Conservation (phyloP, 2,797 vertebrate species). For the Perodicticus potto region DNA sequence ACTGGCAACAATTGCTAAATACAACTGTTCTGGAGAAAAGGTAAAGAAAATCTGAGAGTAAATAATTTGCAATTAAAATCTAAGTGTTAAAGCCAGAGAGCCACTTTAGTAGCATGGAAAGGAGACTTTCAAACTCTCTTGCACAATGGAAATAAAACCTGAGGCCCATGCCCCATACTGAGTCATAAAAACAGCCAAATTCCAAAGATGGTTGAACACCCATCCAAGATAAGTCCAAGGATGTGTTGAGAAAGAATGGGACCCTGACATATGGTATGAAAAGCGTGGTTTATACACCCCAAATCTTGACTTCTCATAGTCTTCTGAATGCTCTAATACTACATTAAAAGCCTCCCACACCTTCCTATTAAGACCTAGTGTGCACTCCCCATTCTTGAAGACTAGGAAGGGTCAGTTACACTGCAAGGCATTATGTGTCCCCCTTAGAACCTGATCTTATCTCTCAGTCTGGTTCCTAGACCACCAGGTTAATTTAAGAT, state of each 20-base stretch:
- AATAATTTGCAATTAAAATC: background rate
- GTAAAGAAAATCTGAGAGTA: background rate
- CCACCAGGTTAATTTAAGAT: background rate
- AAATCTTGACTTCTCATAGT: background rate
- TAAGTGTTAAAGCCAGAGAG: background rate
- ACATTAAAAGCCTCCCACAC: no score
- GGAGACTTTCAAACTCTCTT: background rate
- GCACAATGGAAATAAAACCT: background rate
- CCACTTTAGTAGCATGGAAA: background rate
- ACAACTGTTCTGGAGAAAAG: background rate
- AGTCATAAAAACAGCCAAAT: background rate
- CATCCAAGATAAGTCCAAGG: background rate
- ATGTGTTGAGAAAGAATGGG: background rate
- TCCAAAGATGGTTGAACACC: background rate
- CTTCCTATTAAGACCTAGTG: background rate
- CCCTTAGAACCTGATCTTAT: background rate
- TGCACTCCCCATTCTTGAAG: background rate
- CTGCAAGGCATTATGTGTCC: background rate
- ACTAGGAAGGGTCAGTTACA: background rate
- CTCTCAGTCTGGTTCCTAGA: background rate
- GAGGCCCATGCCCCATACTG: background rate
- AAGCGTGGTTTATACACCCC: background rate
- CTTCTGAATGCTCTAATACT: background rate
- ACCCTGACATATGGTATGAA: background rate
- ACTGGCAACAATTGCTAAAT: background rate